Evolutionary conservation across 2,888 invertebrate genomes (phyloP), one percentile per base, ranked within the genome.

Genomic region (Leptothorax acervorum): DNA sequence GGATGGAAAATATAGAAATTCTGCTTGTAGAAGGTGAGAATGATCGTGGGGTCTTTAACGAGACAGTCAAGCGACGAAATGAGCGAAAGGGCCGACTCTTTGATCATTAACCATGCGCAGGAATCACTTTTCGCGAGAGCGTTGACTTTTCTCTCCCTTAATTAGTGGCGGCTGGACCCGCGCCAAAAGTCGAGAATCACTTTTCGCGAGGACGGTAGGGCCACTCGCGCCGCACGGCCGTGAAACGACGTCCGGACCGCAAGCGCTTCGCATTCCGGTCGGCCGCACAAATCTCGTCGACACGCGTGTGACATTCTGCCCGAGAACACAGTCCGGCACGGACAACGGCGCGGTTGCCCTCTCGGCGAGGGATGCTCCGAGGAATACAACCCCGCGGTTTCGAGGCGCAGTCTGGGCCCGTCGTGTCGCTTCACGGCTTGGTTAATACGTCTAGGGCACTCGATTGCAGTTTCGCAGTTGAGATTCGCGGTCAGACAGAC

Each of bases 211-310:
- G 78, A 76, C 79, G 63, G 55, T 70, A 65, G 84, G 81, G 63
- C 65, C 65, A 66, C 76, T 23, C 53, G 65, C 75, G 74, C 63
- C 53, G 23, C 23, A 62, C 65, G 53, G 68, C 63, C 79, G 62
- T 63, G 81, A 73, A 83, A 84, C 84, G 90, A 86, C 86, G 85
- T 81, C 85, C 84, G 86, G 87, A 91, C 92, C 92, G 89, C 91
- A 91, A 90, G 86, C 92, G 92, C 91, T 91, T 92, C 90, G 89
- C 89, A 92, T 92, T 92, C 90, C 92, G 89, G 88, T 85, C 89
- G 88, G 91, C 92, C 91, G 92, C 92, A 90, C 92, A 92, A 92
- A 92, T 92, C 92, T 91, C 91, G 91, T 88, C 89, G 91, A 91
- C 91, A 82, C 90, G 87, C 86, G 85, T 87, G 88, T 90, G 88